Base-by-base conservation (phyloP, 2,888 invertebrate species). In the Dynastes maya region DNA sequence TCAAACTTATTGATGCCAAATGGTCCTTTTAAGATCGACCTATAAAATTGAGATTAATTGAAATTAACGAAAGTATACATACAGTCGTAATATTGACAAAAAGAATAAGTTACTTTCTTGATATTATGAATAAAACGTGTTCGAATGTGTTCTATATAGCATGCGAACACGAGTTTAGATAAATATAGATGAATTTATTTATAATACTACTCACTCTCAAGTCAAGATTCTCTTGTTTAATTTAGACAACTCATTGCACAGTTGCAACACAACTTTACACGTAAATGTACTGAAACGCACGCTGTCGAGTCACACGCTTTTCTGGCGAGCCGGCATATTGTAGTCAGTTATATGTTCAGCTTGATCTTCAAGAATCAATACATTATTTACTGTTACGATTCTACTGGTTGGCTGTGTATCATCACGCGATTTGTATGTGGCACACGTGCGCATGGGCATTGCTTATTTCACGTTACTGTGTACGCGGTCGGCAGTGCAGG, bases 211-310 rank as follows among this genome's bases (percentile, higher is more conserved):
- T 68, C 49, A 68, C 68, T 53, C 51, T 68, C 29, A 9, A 49
- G 49, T 51, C 27, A 55, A 8, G 49, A 51, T 51, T 51, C 11
- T 51, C 3, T 61, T 74, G 9, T 74, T 61, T 74, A 74, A 61
- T 63, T 45, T 61, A 74, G 61, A 74, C 61, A 58, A 72, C 58
- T 40, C 72, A 74, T 58, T 45, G 45, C 72, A 74, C 58, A 72
- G 11, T 13, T 45, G 13, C 61, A 74, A 40, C 49, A 63, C 61
- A 13, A 3, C 27, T 49, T 11, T 63, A 74, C 72, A 74, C 61
- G 72, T 61, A 27, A 45, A 74, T 55, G 2, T 53, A 55, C 8
- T 32, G 40, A 45, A 9, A 61, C 27, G 4, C 45, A 74, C 40
- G 40, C 45, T 13, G 11, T 29, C 9, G 13, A 13, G 27, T 22